Evolutionary conservation across 1,140 invertebrate genomes (phyloP).

Genomic region (Anoplolepis gracilipes): DNA sequence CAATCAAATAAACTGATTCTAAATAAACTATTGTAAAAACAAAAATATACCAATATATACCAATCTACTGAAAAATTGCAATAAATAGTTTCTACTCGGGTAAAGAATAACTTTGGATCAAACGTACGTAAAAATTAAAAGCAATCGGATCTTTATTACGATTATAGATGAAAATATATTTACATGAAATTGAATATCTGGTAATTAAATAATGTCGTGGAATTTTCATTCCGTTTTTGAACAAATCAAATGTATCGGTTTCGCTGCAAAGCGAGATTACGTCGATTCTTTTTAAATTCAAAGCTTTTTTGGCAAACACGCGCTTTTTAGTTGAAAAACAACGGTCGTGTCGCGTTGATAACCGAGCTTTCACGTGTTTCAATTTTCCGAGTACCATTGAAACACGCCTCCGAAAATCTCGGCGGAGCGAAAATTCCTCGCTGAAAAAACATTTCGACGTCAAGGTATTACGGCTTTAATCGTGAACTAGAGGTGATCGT

Average conservation of each 20-base stretch:
- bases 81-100: neutral
- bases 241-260: neutral
- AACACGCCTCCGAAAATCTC: slow-evolving; percentile 47
- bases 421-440: slow-evolving; percentile 41
- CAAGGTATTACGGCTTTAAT: slow-evolving; percentile 71
- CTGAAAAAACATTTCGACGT: slow-evolving; percentile 33
- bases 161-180: neutral
- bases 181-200: neutral
- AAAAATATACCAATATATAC: neutral
- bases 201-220: neutral
- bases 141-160: neutral
- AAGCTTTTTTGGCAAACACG: slow-evolving; percentile 9
- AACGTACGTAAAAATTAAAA: neutral
- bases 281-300: neutral
- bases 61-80: neutral
- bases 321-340: slow-evolving; percentile 24
- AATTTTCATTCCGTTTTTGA: neutral
- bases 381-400: slow-evolving; percentile 49
- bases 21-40: slow-evolving; percentile 11
- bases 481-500: slow-evolving; percentile 66
- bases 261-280: neutral
- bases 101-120: neutral
- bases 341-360: slow-evolving; percentile 17
- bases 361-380: slow-evolving; percentile 44
- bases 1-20: slow-evolving; percentile 42